Evolutionary conservation across 2,797 vertebrate genomes (phyloP), one percentile per base, ranked within the genome.

Genomic region (Sternotherus odoratus): DNA sequence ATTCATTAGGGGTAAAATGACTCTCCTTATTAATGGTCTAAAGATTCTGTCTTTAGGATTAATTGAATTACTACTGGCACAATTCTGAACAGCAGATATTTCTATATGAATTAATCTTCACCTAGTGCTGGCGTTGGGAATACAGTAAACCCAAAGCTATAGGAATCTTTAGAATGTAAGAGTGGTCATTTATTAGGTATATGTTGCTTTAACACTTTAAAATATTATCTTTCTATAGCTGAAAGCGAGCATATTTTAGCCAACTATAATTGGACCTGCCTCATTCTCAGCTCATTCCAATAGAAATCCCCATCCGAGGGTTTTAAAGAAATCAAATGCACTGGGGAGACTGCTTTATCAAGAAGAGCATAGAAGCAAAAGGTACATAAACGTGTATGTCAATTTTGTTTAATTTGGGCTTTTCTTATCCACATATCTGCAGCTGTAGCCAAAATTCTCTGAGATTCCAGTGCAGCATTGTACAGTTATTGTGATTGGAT

Each of bases 311-410:
- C 26, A 1, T 2, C 82, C 33, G 17, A 7, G 23, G 57, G 49
- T 57, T 8, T 0, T 33, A 26, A 17, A 54, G 82, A 51, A 46
- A 11, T 0, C 15, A 3, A 48, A 46, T 0, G 50, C 17, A 51
- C 75, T 1, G 0, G 2, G 53, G 54, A 89, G 46, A 57, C 0
- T 5, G 46, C 21, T 23, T 0, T 2, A 26, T 36, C 17, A 77
- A 48, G 26, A 1, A 4, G 26, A 9, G 6, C 8, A 33, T 4
- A 26, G 50, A 54, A n/a, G 2, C 83, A 80, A 80, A 50, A 49
- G 30, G 82, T 17, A 51, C 23, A 4, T 30, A 77, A 7, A 7
- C 13, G 0, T 5, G 10, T 8, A 46, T 0, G 23, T 30, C 82
- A 23, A 36, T 48, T 6, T 75, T n/a, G 43, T 33, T 13, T 79